These are phyloP conservation scores for Prosapia bicincta DNA, from an alignment of 2,888 invertebrate genomes.

Conservation along the genomic window DNA sequence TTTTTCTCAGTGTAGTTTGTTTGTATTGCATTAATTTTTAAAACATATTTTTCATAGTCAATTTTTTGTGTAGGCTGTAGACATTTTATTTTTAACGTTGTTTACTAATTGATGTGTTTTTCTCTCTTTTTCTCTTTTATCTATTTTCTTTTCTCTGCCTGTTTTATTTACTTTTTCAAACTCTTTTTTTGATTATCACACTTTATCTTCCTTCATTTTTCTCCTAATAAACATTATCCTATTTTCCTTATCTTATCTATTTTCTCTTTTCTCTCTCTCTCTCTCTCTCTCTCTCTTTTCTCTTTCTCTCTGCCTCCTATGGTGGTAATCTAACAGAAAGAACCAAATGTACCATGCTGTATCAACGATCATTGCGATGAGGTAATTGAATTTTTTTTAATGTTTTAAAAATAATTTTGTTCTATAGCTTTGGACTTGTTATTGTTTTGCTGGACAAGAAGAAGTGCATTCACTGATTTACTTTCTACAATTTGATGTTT, in stretches of 20 bases:
- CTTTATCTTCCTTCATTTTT: neutral
- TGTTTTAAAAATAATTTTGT: neutral
- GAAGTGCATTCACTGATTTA: neutral
- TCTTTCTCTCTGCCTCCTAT: conserved; percentile 14
- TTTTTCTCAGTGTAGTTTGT: neutral
- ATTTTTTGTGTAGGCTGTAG: conserved; percentile 14
- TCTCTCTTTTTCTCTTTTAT: conserved; percentile 21
- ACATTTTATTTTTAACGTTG: conserved; percentile 12
- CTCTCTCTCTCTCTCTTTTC: conserved; percentile 30
- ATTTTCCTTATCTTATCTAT: neutral
- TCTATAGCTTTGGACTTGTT: neutral
- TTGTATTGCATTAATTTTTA: neutral
- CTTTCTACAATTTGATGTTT: neutral
- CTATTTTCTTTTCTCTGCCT: conserved; percentile 28
- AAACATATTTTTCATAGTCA: conserved; percentile 3
- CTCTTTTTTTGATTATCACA: conserved; percentile 1
- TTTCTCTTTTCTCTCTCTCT: conserved; percentile 26
- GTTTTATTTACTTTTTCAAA: conserved; percentile 4
- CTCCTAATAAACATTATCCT: conserved; percentile 1
- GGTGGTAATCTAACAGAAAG: conserved; percentile 52
- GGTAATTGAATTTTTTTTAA: conserved; percentile 55
- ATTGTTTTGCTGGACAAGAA: neutral
- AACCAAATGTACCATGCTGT: conserved; percentile 96
- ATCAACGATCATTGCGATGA: conserved; percentile 89
- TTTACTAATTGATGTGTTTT: conserved; percentile 25